These are phyloP conservation scores for Sciurus niger DNA, from an alignment of 2,113 vertebrate genomes.

Conservation along the genomic window DNA sequence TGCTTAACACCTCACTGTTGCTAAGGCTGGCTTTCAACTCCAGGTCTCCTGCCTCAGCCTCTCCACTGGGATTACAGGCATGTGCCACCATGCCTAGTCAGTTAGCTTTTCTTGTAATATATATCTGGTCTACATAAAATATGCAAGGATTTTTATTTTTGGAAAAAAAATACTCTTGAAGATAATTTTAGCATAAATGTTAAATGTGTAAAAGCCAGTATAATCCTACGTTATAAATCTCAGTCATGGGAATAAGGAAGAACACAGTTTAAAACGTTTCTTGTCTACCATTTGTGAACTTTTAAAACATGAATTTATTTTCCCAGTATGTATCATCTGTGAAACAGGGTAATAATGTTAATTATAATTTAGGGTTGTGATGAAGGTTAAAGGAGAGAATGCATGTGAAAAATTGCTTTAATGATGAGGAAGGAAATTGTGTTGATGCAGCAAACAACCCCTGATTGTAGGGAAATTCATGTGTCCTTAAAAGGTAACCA, in stretches of 20 bases:
- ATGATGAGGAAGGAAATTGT: neutral
- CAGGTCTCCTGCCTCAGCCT: too few species aligned
- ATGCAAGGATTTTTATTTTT: neutral
- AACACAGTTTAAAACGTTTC: neutral
- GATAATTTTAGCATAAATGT: neutral
- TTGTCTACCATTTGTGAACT: neutral
- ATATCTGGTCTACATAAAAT: neutral
- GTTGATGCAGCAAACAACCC: neutral
- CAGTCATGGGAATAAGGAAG: neutral
- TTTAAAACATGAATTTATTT: constrained; percentile 14
- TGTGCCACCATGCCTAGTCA: neutral
- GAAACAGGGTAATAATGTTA: neutral
- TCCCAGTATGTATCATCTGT: neutral
- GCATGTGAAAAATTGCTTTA: neutral
- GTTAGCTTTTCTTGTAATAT: neutral
- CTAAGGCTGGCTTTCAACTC: too few species aligned
- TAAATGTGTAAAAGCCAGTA: neutral
- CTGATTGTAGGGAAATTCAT: neutral
- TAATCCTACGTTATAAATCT: neutral
- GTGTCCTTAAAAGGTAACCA: neutral
- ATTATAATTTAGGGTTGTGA: neutral
- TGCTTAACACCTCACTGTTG: too few species aligned
- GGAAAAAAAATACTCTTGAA: neutral
- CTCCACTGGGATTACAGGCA: too few species aligned
- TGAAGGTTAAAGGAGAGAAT: neutral